Evolutionary conservation across 1,140 invertebrate genomes (phyloP), one percentile per base, ranked within the genome.

Genomic region (Trichoplusia ni): DNA sequence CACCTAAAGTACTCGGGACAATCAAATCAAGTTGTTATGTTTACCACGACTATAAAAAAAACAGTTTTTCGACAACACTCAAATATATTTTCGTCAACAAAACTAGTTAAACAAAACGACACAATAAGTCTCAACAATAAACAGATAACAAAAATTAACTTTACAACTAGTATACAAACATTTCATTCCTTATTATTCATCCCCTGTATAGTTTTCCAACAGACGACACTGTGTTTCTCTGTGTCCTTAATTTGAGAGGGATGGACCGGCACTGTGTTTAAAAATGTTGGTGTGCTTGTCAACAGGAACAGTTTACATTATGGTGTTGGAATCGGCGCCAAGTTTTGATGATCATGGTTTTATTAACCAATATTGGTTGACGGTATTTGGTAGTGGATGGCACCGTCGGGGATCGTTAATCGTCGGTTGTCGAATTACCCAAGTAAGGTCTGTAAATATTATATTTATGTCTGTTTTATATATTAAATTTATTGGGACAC

Each of bases 301-400:
- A 14, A 53, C 14, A 31, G 29, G 29, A 62, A 61, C 16, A 23
- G 14, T 47, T 44, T 51, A 44, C 80, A 84, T 81, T 84, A 85
- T 86, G 84, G 76, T 74, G 53, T 46, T 54, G 69, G 61, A 38
- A 42, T 67, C 71, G 79, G 42, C 78, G 82, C 86, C 84, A 87
- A 87, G 75, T 84, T 87, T 84, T 89, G 76, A 89, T 87, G 80
- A 85, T 84, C 81, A 89, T 89, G 85, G 71, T 75, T 89, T 89
- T 89, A 89, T 87, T 87, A 87, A 86, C 86, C 86, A 87, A 89
- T 89, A 89, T 89, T 89, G 86, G 84, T 75, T 71, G 68, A 63
- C 66, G 70, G 67, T 71, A 60, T 71, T 67, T 65, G 58, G 60
- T 11, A 16, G 51, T 42, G 70, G 42, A 62, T 33, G 62, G 5